phyloP scores from a whole-genome alignment of 2,113 vertebrate genomes.

The Chaenocephalus aceratus region DNA sequence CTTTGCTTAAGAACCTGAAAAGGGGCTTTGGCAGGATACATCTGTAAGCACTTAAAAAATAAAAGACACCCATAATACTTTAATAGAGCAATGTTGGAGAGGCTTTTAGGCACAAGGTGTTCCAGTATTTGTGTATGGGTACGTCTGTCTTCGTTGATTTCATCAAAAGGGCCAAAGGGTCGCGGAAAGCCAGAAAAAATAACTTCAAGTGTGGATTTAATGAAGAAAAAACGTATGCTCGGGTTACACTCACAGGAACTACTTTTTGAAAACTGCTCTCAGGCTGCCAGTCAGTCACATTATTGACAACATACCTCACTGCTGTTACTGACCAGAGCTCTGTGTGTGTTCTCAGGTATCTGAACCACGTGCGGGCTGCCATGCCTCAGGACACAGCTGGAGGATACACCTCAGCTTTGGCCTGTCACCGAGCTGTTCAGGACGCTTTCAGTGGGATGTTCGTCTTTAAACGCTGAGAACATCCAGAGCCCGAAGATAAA shows the following conservation, averaged over 20 bases:
- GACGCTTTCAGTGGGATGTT: conserved; percentile 97
- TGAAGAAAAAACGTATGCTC: conserved; percentile 63
- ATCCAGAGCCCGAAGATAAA: not conserved
- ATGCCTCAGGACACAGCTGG: conserved; percentile 94
- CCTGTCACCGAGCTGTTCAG: conserved; percentile 95
- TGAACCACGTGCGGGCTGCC: conserved; percentile 92
- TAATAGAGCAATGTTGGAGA: conserved; percentile 70
- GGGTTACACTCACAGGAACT: conserved; percentile 50
- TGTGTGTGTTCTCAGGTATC: conserved; percentile 87
- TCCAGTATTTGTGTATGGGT: conserved; percentile 57
- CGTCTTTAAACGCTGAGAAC: conserved; percentile 44
- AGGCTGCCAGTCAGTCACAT: conserved; percentile 41
- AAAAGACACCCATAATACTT: conserved; percentile 76
- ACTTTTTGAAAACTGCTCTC: conserved; percentile 41
- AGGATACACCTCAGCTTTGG: conserved; percentile 93
- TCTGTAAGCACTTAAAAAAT: conserved; percentile 80
- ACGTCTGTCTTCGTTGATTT: conserved; percentile 59
- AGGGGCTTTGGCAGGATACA: conserved; percentile 70
- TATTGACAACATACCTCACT: conserved; percentile 63
- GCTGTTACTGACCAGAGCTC: conserved; percentile 41
- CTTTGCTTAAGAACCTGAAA: conserved; percentile 65
- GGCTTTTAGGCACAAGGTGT: conserved; percentile 70
- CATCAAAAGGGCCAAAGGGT: conserved; percentile 63
- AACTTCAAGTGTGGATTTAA: conserved; percentile 65
- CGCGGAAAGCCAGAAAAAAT: conserved; percentile 54